Conservation (phyloP, 2,113 vertebrate species). For the Junco hyemalis region DNA sequence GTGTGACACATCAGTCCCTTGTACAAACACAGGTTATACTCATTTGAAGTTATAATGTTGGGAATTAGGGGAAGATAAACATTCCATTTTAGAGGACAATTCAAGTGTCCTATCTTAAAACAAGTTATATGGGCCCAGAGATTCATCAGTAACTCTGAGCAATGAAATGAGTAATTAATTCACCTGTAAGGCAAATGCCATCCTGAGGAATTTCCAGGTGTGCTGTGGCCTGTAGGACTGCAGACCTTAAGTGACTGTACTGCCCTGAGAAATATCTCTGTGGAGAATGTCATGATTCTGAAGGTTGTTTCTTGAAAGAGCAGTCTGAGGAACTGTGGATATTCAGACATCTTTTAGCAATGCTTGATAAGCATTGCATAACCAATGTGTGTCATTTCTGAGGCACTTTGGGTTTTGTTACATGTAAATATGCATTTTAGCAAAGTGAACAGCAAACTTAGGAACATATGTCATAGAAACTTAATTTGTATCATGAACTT, state of each 20-base stretch:
- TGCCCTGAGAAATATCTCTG: rapidly evolving
- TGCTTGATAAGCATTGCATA: background rate
- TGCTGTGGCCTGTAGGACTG: background rate
- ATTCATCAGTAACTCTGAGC: background rate
- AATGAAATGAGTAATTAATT: background rate
- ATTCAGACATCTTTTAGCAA: background rate
- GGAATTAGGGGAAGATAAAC: background rate
- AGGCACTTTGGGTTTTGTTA: background rate
- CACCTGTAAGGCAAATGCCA: background rate
- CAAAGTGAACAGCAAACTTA: background rate
- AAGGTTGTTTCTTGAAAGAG: background rate
- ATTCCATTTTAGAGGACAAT: background rate
- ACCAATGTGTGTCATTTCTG: background rate
- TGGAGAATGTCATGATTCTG: background rate
- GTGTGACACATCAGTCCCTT: background rate
- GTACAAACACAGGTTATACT: background rate
- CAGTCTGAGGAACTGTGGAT: background rate
- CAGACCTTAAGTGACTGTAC: background rate
- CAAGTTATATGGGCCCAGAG: background rate
- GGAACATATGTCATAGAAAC: background rate
- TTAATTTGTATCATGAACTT: background rate
- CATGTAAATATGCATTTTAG: constrained; percentile 25
- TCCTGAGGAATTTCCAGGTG: background rate
- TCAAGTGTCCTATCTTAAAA: background rate
- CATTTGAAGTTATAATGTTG: background rate